Percentiles rank a stretch among this genome's conserved stretches.
Conservation (phyloP, 2,113 vertebrate genomes). For the Lycocorax pyrrhopterus region DNA sequence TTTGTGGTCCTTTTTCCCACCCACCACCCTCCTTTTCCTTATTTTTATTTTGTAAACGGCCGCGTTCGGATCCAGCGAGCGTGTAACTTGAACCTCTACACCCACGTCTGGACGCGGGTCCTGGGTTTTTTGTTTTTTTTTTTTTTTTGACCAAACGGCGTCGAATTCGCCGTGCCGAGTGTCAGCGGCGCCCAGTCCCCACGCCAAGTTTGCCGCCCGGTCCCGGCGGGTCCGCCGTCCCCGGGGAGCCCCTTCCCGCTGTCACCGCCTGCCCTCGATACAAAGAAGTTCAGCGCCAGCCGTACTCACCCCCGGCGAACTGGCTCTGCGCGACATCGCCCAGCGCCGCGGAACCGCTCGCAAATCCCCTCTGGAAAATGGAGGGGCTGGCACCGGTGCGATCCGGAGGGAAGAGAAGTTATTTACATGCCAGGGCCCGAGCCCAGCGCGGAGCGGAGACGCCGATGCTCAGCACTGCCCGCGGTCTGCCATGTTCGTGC, state of each 20-base stretch:
- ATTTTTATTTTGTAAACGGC: neutral
- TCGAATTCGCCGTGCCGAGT: neutral
- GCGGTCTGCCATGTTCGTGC: slow-evolving; percentile 19
- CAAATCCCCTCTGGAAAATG: slow-evolving; percentile 28
- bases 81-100: neutral
- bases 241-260: neutral
- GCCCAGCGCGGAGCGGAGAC: neutral
- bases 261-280: slow-evolving; percentile 37
- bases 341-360: slow-evolving; percentile 23
- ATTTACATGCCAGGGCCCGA: slow-evolving; percentile 27
- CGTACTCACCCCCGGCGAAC: slow-evolving; percentile 55
- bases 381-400: slow-evolving; percentile 19
- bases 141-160: neutral
- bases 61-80: neutral
- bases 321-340: slow-evolving; percentile 16
- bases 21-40: neutral
- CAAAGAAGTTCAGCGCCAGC: slow-evolving; percentile 47
- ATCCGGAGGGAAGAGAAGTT: slow-evolving; percentile 42
- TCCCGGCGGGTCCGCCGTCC: neutral
- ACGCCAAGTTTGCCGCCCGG: slow-evolving; percentile 18
- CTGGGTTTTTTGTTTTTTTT: neutral
- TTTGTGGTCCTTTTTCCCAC: neutral
- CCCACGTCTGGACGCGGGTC: neutral
- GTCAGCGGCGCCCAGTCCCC: neutral
- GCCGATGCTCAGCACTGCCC: slow-evolving; percentile 10